Percentiles rank a stretch among this genome's conserved stretches.
Evolutionary conservation across 2,113 vertebrate species (phyloP).

Genomic region (Hydrolagus affinis): DNA sequence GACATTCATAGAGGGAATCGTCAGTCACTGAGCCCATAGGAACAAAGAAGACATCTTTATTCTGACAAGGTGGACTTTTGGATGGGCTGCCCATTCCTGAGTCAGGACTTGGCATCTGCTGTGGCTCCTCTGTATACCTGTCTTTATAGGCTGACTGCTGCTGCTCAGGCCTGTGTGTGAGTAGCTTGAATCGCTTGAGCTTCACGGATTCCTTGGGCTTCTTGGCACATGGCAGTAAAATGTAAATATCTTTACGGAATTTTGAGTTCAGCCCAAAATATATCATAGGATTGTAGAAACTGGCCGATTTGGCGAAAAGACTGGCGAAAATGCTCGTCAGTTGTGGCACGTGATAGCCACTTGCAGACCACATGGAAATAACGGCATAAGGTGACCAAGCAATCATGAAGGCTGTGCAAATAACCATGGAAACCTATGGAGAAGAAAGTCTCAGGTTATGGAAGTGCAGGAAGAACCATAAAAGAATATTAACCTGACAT

Average conservation of each 20-base stretch:
- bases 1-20: conserved; percentile 58
- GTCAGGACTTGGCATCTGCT: conserved; percentile 45
- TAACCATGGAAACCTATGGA: conserved; percentile 61
- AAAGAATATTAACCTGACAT: no score
- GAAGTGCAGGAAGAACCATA: neutral
- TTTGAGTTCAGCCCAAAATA: conserved; percentile 76
- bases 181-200: conserved; percentile 58
- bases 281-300: conserved; percentile 70
- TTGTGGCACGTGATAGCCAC: conserved; percentile 58
- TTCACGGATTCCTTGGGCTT: conserved; percentile 55
- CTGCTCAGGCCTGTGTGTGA: conserved; percentile 52
- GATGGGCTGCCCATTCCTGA: conserved; percentile 54
- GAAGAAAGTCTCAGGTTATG: conserved; percentile 28
- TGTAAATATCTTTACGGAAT: conserved; percentile 60
- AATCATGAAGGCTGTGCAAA: conserved; percentile 69
- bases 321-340: conserved; percentile 67
- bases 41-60: conserved; percentile 48
- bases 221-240: conserved; percentile 54
- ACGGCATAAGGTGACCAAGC: conserved; percentile 71
- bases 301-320: conserved; percentile 70
- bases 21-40: conserved; percentile 44
- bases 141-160: no score
- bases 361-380: conserved; percentile 70
- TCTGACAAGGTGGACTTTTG: conserved; percentile 50
- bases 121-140: conserved; percentile 35